Conservation (phyloP, 2,888 invertebrate genomes). For the Ectropis crepuscularia region DNA sequence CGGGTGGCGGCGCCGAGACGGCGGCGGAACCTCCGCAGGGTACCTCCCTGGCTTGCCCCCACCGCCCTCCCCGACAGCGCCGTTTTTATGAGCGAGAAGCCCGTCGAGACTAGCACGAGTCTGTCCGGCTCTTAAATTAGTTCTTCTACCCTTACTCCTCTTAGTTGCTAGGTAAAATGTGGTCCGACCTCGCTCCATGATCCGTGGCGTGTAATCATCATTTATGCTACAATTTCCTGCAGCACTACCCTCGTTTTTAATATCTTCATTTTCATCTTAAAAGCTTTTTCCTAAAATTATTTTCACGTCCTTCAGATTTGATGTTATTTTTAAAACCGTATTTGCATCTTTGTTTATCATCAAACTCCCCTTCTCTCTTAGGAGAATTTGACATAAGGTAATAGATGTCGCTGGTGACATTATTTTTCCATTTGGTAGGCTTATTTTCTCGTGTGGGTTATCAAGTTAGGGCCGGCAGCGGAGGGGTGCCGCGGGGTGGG, state of each 20-base stretch:
- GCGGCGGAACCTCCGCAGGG: conserved; percentile 84
- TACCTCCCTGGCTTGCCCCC: conserved; percentile 66
- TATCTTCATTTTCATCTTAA: background rate
- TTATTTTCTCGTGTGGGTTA: conserved; percentile 82
- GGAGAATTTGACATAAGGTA: conserved; percentile 54
- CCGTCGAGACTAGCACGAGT: conserved; percentile 72
- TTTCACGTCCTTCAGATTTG: background rate
- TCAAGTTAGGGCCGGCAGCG: conserved; percentile 80
- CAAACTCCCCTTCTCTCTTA: conserved; percentile 39
- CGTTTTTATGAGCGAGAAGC: conserved; percentile 79
- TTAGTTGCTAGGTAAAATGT: conserved; percentile 55
- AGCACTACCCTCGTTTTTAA: background rate
- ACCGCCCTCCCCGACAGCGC: conserved; percentile 68
- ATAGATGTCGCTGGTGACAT: conserved; percentile 73
- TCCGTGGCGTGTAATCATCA: background rate
- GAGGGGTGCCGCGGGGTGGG: conserved; percentile 70
- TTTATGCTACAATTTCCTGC: background rate
- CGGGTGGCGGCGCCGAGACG: conserved; percentile 85
- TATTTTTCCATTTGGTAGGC: conserved; percentile 82
- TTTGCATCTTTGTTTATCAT: conserved; percentile 1
- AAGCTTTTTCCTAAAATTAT: background rate
- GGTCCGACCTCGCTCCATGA: conserved; percentile 18
- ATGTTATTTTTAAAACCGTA: conserved; percentile 2
- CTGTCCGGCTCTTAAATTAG: conserved; percentile 76
- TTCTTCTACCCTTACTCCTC: conserved; percentile 56